Evolutionary conservation across 2,113 vertebrate genomes (phyloP), one percentile per base, ranked within the genome.

Genomic region (Rhinolophus ferrumequinum): DNA sequence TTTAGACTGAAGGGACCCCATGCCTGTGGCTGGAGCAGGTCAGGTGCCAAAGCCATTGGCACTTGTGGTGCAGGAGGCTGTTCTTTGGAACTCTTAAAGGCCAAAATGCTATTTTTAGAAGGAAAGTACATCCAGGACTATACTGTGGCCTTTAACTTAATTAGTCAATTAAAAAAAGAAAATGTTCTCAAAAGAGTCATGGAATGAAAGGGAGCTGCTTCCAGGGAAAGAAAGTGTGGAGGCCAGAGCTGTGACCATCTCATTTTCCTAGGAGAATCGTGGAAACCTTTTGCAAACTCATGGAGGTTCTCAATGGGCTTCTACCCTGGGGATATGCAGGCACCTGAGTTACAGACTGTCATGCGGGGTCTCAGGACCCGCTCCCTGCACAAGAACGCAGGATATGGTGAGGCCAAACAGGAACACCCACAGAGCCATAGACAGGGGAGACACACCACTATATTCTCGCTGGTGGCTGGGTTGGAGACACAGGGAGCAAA

Each of bases 81-180:
- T 94, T 98, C 79, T 98, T 79, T 97, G 92, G 96, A 97, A 92
- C 26, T 11, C 24, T 26, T 92, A 90, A 96, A 97, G 97, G 58
- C 69, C 66, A 21, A 64, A 88, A 83, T 86, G 18, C 70, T 95
- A 38, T 84, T 97, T 98, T 96, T 96, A 89, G 96, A 97, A 97
- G 62, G 58, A 87, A 69, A 95, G 58, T 26, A 14, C 93, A 98
- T 97, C 82, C 35, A 72, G 76, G 47, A 84, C 69, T 96, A 89
- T n/a, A 96, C 66, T 54, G 54, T 94, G 76, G 30, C 28, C 96
- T 98, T 98, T 98, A 93, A 91, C 41, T 97, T 96, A 94, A 94
- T 97, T 96, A 96, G 35, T 91, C 94, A 98, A 97, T 94, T 96
- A 98, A 22, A 98, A 73, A 90, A 79, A 81, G 94, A 98, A 97